Evolutionary conservation across 1,140 invertebrate genomes (phyloP), one percentile per base, ranked within the genome.

Genomic region (Musca domestica): DNA sequence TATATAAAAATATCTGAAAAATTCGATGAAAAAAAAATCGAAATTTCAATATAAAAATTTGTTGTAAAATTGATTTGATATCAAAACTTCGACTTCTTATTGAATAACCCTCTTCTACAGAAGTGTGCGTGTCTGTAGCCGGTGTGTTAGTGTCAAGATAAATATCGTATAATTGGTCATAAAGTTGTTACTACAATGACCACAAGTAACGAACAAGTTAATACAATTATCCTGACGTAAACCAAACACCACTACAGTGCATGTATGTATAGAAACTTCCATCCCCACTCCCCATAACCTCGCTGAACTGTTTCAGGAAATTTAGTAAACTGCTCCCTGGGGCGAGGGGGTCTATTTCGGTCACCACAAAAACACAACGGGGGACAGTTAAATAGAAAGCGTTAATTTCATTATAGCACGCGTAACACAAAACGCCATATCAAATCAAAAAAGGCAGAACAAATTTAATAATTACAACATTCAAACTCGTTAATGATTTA

Each of bases 371-470:
- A 51, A 51, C 34, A 51, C 48, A 51, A 19, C 17, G 4, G 20
- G 1, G 20, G 20, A 51, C 17, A 51, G 20, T 19, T 9, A 5
- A 51, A 51, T 34, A 19, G 17, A 61, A 61, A 61, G 56, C 56
- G 56, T 61, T 61, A 61, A 61, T 61, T 61, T 61, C 27, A 19
- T 61, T 20, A 61, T 12, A 61, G 34, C 56, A 61, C 56, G 27
- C 56, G 56, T 61, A 34, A 27, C 30, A 58, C 25, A 61, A 22
- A 34, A 58, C 12, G 17, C 17, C 4, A 51, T 51, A 51, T 20
- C 6, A 56, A 56, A 27, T 14, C 15, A 61, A 61, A 61, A 61
- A 61, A 41, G 30, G 17, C 56, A 9, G 6, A 41, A 41, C 34
- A 41, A 41, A 41, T 41, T 41, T 41, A 41, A 41, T 41, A 41